Conservation (phyloP, 2,113 vertebrate genomes). For the Aleadryas rufinucha region DNA sequence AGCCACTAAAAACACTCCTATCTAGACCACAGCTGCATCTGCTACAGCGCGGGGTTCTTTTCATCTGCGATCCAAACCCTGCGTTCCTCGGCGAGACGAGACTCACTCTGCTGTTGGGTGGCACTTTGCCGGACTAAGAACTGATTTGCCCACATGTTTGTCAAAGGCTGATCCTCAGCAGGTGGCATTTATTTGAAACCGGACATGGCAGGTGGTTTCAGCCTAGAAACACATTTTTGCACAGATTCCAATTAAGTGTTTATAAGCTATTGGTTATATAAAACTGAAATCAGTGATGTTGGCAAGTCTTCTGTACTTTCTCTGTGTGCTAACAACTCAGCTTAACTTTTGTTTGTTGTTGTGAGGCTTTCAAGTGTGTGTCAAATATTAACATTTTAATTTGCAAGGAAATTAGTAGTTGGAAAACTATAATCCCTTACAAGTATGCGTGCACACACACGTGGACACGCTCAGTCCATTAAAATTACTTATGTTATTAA, state of each 20-base stretch:
- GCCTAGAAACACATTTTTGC: conserved; percentile 49
- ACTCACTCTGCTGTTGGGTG: background rate
- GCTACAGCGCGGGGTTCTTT: background rate
- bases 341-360: conserved; percentile 43
- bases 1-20: background rate
- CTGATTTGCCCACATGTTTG: background rate
- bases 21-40: background rate
- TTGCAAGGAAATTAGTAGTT: conserved; percentile 53
- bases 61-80: conserved; percentile 16
- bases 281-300: conserved; percentile 25
- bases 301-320: conserved; percentile 38
- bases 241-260: conserved; percentile 58
- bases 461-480: background rate
- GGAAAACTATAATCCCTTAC: conserved; percentile 38
- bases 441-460: background rate
- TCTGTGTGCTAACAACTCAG: conserved; percentile 34
- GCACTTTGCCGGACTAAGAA: background rate
- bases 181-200: conserved; percentile 33
- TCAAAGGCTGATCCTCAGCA: conserved; percentile 40
- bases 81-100: background rate
- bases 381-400: conserved; percentile 40
- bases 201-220: conserved; percentile 49
- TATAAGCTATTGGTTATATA: conserved; percentile 58
- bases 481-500: conserved; percentile 33
- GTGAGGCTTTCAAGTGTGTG: conserved; percentile 38